Base-by-base conservation (phyloP, 2,888 invertebrate species). In the Synergus japonicus region DNA sequence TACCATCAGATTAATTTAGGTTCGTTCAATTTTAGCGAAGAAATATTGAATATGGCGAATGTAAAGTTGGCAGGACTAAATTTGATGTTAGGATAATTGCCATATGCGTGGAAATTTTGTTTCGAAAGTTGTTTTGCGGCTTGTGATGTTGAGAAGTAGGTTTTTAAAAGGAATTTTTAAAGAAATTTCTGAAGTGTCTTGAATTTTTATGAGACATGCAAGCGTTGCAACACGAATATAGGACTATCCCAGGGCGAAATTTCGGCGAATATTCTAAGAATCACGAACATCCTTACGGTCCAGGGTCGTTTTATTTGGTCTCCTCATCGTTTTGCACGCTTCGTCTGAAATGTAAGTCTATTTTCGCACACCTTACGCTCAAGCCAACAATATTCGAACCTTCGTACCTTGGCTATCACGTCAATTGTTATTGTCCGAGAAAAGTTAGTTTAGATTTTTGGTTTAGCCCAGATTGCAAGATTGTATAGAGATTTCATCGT, bases 251-350 rank as follows among this genome's bases (percentile, higher is more conserved):
- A 78, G 43, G 65, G 60, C 80, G 80, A 78, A 81, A 76, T 79
- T 78, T 79, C 78, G 63, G 22, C 78, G 81, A 78, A 82, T 81
- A 79, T 79, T 79, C 79, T 76, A 73, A 73, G 76, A 78, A 46
- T 22, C 58, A 78, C 76, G 78, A 81, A 78, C 79, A 81, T 81
- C 67, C 69, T 79, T 76, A 81, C 77, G 54, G 37, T 76, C 77
- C 67, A 67, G 44, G 46, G 22, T 22, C 46, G 67, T 22, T 46
- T 46, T 67, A 67, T 67, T 67, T 13, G 22, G 12, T 67, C 67
- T 67, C 67, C 22, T 67, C 46, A 67, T 29, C 44, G 44, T 67
- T 46, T 46, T 67, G 67, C 67, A 46, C 29, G 15, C 29, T 46
- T 67, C 44, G 10, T 67, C 46, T 67, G 67, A 67, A n/a, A 67